phyloP scores from a whole-genome alignment of 2,797 vertebrate species.

The Coccyzus lansbergi region DNA sequence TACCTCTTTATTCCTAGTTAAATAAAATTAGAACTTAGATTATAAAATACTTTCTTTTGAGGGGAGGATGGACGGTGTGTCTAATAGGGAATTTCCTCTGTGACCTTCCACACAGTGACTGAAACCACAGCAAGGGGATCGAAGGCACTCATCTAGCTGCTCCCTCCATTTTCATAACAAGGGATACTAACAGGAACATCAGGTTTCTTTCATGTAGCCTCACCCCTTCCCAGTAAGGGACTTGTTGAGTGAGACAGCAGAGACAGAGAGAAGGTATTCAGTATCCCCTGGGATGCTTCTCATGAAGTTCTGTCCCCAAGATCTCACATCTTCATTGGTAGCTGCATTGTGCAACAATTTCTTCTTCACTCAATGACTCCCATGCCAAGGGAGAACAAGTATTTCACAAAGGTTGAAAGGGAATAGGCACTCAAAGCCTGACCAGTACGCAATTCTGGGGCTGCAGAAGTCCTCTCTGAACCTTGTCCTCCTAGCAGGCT shows the following conservation, averaged over 20 bases:
- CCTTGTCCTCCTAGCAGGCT: background rate
- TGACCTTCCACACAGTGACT: background rate
- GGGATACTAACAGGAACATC: background rate
- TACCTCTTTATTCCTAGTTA: background rate
- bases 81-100: background rate
- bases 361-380: background rate
- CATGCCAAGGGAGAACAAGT: background rate
- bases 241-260: background rate
- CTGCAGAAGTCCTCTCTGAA: background rate
- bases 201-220: background rate
- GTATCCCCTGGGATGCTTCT: background rate
- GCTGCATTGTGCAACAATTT: background rate
- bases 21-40: background rate
- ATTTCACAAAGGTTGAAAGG: background rate
- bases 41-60: slow-evolving; percentile 1
- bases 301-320: background rate
- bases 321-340: background rate
- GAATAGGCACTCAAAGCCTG: background rate
- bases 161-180: background rate
- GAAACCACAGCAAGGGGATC: background rate
- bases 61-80: background rate
- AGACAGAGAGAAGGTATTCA: background rate
- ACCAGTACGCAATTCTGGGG: background rate
- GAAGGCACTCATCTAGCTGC: background rate
- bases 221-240: background rate